Evolutionary conservation across 1,140 invertebrate species (phyloP).

Genomic region (Dermatophagoides farinae): DNA sequence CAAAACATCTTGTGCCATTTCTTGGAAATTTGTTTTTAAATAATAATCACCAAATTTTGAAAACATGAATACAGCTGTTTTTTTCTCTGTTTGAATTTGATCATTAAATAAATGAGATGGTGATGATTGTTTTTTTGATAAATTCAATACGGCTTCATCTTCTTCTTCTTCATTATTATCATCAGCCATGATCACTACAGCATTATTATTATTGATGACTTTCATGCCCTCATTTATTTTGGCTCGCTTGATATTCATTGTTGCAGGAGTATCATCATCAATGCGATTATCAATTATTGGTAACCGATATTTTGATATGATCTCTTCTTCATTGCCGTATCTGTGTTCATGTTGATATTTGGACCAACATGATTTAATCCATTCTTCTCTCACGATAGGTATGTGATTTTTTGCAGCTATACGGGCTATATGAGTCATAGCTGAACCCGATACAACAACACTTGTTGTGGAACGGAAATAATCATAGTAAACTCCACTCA

Average conservation of each 20-base stretch:
- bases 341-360: neutral
- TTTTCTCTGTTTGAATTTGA: no score
- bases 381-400: neutral
- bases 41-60: neutral
- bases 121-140: no score
- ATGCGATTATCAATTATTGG: neutral
- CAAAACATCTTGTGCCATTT: neutral
- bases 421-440: neutral
- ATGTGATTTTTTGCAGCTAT: neutral
- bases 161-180: no score
- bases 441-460: neutral
- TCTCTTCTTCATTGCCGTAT: neutral
- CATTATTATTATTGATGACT: no score
- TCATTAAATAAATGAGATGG: no score
- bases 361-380: constrained; percentile 2
- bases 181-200: no score
- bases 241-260: neutral
- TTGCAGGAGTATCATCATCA: neutral
- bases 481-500: neutral
- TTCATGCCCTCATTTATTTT: neutral
- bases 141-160: no score
- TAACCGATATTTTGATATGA: constrained; percentile 2
- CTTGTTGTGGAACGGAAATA: neutral
- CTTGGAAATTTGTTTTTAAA: neutral
- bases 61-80: neutral